Conservation (phyloP, 2,888 invertebrate genomes). For the Eulithis prunata region DNA sequence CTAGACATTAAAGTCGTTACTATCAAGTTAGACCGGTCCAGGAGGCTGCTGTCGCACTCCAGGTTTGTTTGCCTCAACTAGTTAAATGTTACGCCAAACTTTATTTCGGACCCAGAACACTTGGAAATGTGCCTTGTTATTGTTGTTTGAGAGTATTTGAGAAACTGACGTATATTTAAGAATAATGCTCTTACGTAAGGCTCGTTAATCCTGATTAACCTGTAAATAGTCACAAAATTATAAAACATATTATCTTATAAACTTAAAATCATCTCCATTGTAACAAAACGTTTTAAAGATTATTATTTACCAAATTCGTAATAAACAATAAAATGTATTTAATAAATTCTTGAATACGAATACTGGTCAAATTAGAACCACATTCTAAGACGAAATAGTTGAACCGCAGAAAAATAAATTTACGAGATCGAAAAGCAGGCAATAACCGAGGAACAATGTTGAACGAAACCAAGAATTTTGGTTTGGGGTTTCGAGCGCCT, state of each 20-base stretch:
- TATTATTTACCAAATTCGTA: background rate
- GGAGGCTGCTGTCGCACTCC: slow-evolving; percentile 65
- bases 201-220: background rate
- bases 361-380: slow-evolving; percentile 12
- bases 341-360: slow-evolving; percentile 17
- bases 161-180: slow-evolving; percentile 36
- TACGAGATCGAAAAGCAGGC: slow-evolving; percentile 61
- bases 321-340: slow-evolving; percentile 18
- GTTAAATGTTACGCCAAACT: slow-evolving; percentile 79
- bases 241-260: too few relatives aligned
- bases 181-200: background rate
- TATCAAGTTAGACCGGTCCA: slow-evolving; percentile 56
- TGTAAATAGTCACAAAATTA: too few relatives aligned
- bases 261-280: too few relatives aligned
- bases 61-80: slow-evolving; percentile 78
- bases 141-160: slow-evolving; percentile 64
- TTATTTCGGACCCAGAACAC: slow-evolving; percentile 69
- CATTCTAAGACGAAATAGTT: slow-evolving; percentile 39
- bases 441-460: slow-evolving; percentile 78
- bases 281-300: too few relatives aligned
- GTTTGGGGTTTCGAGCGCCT: slow-evolving; percentile 74
- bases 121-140: slow-evolving; percentile 71
- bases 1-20: slow-evolving; percentile 61
- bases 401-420: slow-evolving; percentile 57
- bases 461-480: slow-evolving; percentile 79